Evolutionary conservation across 2,888 invertebrate species (phyloP).

Genomic region (Kryphioiulus occultus): DNA sequence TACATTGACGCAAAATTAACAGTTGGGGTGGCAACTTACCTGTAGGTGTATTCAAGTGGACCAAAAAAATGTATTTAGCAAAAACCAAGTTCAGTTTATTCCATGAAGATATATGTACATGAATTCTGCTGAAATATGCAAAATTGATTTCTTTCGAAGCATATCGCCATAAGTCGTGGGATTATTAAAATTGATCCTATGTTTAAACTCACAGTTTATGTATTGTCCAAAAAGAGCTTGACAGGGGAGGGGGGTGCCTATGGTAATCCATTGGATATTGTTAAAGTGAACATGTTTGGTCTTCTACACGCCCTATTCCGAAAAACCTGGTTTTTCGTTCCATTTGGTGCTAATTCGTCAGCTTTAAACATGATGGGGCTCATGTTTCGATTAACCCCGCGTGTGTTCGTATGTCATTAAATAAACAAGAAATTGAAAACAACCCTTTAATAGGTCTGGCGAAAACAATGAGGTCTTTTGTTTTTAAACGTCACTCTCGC

Average conservation of each 20-base stretch:
- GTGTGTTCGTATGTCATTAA: neutral
- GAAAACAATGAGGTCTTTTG: constrained; percentile 13
- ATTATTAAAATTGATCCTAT: neutral
- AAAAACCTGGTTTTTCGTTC: neutral
- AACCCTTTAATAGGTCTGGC: constrained; percentile 16
- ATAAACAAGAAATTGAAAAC: constrained; percentile 29
- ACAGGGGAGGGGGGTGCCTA: neutral
- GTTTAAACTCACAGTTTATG: neutral
- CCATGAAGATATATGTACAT: neutral
- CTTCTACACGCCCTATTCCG: neutral
- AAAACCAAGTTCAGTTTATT: neutral
- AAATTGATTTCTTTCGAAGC: constrained; percentile 11
- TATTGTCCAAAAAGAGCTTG: neutral
- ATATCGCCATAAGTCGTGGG: neutral
- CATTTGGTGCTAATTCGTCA: neutral
- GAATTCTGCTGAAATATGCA: neutral
- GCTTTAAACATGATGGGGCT: neutral
- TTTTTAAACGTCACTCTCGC: constrained; percentile 33
- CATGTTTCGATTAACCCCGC: constrained; percentile 31
- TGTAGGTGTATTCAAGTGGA: no score
- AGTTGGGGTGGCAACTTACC: no score
- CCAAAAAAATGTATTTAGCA: no score
- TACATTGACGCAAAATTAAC: no score
- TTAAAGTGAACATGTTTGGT: neutral
- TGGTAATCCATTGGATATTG: neutral